phyloP scores from a whole-genome alignment of 2,113 vertebrate species.

The Phaethornis superciliosus region DNA sequence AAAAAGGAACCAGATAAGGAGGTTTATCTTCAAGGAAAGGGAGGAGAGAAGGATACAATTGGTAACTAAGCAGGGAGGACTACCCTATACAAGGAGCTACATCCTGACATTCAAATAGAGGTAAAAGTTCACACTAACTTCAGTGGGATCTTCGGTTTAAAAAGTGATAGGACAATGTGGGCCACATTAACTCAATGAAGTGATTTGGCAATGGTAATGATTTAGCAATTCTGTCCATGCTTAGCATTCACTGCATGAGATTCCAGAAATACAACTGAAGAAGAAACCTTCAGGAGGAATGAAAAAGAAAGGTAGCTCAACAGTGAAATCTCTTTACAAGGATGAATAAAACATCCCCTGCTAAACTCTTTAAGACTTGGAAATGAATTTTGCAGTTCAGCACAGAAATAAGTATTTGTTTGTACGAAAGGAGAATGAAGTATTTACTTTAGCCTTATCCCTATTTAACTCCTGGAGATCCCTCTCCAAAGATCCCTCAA shows the following conservation, averaged over 20 bases:
- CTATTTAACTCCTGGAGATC: not conserved
- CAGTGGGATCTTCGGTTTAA: conserved; percentile 2
- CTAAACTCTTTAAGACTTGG: not conserved
- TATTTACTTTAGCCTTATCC: not conserved
- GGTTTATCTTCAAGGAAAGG: conserved; percentile 70
- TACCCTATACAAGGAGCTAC: conserved; percentile 50
- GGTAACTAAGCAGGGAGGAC: conserved; percentile 58
- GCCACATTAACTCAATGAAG: not conserved
- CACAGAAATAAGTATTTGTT: not conserved
- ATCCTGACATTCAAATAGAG: conserved; percentile 66
- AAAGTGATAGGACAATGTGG: not conserved
- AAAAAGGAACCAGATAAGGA: conserved; percentile 66
- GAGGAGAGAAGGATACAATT: conserved; percentile 63
- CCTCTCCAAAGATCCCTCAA: not conserved
- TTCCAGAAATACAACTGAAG: not conserved
- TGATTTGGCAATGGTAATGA: not conserved
- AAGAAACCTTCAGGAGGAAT: not conserved
- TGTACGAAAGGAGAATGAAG: not conserved
- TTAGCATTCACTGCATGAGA: not conserved
- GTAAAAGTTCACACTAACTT: conserved; percentile 53
- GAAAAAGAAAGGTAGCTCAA: not conserved
- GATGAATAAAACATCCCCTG: not conserved
- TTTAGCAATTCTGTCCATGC: not conserved
- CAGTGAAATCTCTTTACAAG: not conserved
- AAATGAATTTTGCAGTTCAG: not conserved